Conservation (phyloP, 2,888 invertebrate species). For the Caenorhabditis becei region DNA sequence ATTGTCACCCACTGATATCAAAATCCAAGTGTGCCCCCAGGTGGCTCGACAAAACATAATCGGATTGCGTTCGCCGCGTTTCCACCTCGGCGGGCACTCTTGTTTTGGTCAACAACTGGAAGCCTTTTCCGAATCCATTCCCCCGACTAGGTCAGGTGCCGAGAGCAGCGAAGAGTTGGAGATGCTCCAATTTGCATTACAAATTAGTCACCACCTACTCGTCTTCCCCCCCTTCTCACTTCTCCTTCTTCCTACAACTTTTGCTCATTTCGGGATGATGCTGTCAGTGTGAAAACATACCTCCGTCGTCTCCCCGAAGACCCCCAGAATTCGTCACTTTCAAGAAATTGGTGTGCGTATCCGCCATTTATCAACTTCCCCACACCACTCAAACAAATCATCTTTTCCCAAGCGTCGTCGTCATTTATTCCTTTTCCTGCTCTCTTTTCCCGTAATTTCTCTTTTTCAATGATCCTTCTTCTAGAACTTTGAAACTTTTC, state of each 20-base stretch:
- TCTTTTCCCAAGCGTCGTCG: conserved; percentile 21
- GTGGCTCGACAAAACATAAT: conserved; percentile 39
- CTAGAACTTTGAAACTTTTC: conserved; percentile 4
- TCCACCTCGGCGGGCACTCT: conserved; percentile 49
- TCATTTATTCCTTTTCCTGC: neutral
- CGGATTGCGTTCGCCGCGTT: conserved; percentile 42
- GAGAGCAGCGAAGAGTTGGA: conserved; percentile 3
- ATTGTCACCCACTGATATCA: conserved; percentile 1
- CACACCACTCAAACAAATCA: conserved; percentile 17
- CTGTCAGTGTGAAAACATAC: conserved; percentile 25
- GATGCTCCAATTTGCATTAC: conserved; percentile 53
- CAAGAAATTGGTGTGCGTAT: conserved; percentile 42
- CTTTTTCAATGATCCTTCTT: neutral
- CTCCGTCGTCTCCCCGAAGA: conserved; percentile 29
- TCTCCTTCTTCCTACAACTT: conserved; percentile 16
- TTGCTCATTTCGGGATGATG: conserved; percentile 15
- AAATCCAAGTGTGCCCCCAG: conserved; percentile 2
- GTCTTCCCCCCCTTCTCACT: conserved; percentile 34
- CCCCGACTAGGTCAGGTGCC: conserved; percentile 35
- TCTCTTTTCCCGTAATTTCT: neutral
- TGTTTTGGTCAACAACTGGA: conserved; percentile 42
- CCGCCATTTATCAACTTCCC: conserved; percentile 50
- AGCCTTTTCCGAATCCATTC: neutral
- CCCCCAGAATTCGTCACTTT: conserved; percentile 47
- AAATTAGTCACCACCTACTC: conserved; percentile 47